Evolutionary conservation across 2,888 invertebrate species (phyloP), one percentile per base, ranked within the genome.

Genomic region (Stenodera caucasica): DNA sequence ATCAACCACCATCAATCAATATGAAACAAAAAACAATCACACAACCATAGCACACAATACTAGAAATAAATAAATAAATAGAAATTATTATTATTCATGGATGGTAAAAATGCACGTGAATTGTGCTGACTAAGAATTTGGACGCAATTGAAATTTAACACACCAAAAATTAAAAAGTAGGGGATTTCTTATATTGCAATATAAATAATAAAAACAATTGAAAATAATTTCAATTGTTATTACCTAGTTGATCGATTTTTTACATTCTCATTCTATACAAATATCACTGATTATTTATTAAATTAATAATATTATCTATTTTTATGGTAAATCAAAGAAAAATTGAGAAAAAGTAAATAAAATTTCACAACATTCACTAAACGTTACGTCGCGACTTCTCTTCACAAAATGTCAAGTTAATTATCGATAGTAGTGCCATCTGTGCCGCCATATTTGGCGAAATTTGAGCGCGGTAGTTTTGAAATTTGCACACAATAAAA

Each of bases 331-430:
- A 32, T 35, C 49, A 57, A 52, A 63, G 58, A 67, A 64, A 67
- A 70, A 60, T 56, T 60, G 32, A 49, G 64, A 68, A 60, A 55
- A 66, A 68, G 55, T 58, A 61, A 64, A 70, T 65, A 64, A 63
- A 67, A 49, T 61, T 68, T 69, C 67, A 68, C 64, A 64, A 75
- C 77, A 75, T 76, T 73, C 74, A 77, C 74, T 74, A 75, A 45
- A 74, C 75, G 75, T 73, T 73, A 67, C 69, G 68, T 67, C 71
- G 63, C 58, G 50, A 52, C 52, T 33, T 66, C 69, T 65, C 63
- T 62, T 65, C 60, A 60, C 67, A 67, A 69, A 70, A 69, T 66
- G 61, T 67, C 65, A 65, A 57, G 63, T 66, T 54, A 58, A 55
- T 45, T 40, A 14, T 23, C 58, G 35, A n/a, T 1, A 26, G 53